These are phyloP conservation scores for Sinonovacula constricta DNA, from an alignment of 1,140 invertebrate species.

Conservation along the genomic window DNA sequence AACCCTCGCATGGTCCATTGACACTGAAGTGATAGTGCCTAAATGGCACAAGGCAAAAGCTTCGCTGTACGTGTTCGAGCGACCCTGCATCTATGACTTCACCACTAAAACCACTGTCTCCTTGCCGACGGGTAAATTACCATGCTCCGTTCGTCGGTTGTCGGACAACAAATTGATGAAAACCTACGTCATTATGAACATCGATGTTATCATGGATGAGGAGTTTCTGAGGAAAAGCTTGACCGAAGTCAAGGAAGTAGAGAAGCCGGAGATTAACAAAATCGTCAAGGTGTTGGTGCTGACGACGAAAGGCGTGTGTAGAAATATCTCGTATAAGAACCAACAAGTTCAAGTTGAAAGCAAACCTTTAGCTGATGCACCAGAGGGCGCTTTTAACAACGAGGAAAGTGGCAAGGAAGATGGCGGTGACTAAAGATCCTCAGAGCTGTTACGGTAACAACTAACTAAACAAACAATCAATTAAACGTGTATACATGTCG, in stretches of 20 bases:
- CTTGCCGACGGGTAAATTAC: slow-evolving; percentile 11
- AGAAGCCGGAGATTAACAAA: background rate
- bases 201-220: slow-evolving; percentile 27
- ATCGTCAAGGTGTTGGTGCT: slow-evolving; percentile 7
- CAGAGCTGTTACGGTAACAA: too few relatives aligned
- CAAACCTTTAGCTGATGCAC: background rate
- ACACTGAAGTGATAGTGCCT: slow-evolving; percentile 39
- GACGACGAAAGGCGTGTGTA: slow-evolving; percentile 43
- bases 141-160: slow-evolving; percentile 20
- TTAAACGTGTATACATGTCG: too few relatives aligned
- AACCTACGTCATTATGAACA: slow-evolving; percentile 9
- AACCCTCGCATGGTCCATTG: slow-evolving; percentile 36
- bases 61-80: slow-evolving; percentile 29
- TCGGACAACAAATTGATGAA: slow-evolving; percentile 32
- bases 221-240: slow-evolving; percentile 7
- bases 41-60: slow-evolving; percentile 32
- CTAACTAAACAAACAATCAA: too few relatives aligned
- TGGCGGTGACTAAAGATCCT: too few relatives aligned
- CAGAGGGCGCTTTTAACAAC: too few relatives aligned
- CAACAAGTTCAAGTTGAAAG: slow-evolving; percentile 47
- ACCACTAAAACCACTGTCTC: slow-evolving; percentile 31
- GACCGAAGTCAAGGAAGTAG: background rate
- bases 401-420: too few relatives aligned
- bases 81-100: slow-evolving; percentile 14
- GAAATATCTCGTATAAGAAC: slow-evolving; percentile 29